Percentiles rank a stretch among this genome's conserved stretches.
These are phyloP conservation scores for Aporrectodea caliginosa DNA, from an alignment of 1,140 invertebrate species.

Conservation along the genomic window DNA sequence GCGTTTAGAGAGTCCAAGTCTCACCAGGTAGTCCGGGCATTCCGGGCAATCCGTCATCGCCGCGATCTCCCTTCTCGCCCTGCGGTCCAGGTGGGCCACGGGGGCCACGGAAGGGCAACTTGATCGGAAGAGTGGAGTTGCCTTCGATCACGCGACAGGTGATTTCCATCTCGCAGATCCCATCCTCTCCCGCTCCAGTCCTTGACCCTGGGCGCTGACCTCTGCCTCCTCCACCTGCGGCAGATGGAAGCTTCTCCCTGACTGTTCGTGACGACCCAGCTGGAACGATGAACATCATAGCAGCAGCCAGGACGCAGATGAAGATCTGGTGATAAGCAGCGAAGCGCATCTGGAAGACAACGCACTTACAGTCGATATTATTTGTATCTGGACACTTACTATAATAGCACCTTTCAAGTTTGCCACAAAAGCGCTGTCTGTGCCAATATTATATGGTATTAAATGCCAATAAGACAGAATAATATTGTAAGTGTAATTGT, in stretches of 20 bases:
- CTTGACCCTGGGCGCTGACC: neutral
- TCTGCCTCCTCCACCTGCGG: neutral
- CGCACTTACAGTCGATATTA: too few relatives aligned
- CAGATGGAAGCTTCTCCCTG: neutral
- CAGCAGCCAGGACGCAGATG: too few relatives aligned
- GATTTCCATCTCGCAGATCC: conserved; percentile 42
- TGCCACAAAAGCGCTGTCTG: too few relatives aligned
- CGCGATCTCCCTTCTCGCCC: conserved; percentile 40
- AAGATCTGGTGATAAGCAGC: too few relatives aligned
- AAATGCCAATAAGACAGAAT: too few relatives aligned
- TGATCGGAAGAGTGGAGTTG: conserved; percentile 36
- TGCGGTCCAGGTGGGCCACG: conserved; percentile 40
- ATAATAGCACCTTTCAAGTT: too few relatives aligned
- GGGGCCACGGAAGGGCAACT: conserved; percentile 44
- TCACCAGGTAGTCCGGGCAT: conserved; percentile 39
- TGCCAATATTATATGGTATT: too few relatives aligned
- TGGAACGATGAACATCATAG: too few relatives aligned
- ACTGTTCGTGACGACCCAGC: neutral
- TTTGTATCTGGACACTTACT: too few relatives aligned
- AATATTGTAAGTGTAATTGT: too few relatives aligned
- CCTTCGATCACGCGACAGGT: conserved; percentile 36
- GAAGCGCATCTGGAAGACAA: too few relatives aligned
- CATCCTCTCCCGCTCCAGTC: neutral
- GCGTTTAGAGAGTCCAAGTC: too few relatives aligned
- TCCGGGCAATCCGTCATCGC: conserved; percentile 40